Conservation (phyloP, 2,888 invertebrate genomes). For the Azorinus chamasolen region DNA sequence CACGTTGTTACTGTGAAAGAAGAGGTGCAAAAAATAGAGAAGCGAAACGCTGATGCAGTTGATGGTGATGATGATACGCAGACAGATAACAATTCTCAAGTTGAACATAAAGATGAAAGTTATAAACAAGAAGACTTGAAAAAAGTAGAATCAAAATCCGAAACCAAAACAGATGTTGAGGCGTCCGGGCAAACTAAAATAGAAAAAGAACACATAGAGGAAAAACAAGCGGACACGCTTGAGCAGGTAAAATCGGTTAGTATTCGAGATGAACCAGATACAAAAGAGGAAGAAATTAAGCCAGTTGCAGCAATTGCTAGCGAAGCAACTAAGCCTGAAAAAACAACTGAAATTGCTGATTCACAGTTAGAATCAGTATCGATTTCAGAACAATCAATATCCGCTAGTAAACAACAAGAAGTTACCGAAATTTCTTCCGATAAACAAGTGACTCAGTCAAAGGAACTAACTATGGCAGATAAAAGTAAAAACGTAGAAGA, state of each 20-base stretch:
- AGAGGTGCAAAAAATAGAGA: slow-evolving; percentile 52
- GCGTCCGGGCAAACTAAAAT: slow-evolving; percentile 5
- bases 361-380: no score
- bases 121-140: background rate
- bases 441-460: no score
- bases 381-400: no score
- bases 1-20: slow-evolving; percentile 51
- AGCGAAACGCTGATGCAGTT: slow-evolving; percentile 21
- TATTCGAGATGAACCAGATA: background rate
- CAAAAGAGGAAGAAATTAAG: slow-evolving; percentile 10
- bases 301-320: background rate
- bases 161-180: background rate
- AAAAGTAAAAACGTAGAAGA: background rate
- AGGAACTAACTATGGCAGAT: background rate
- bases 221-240: no score
- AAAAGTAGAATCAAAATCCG: slow-evolving; percentile 8
- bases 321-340: background rate
- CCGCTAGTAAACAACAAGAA: no score
- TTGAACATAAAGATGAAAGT: slow-evolving; percentile 11
- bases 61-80: slow-evolving; percentile 8
- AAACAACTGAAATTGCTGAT: background rate
- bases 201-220: background rate
- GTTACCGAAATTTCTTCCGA: background rate
- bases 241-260: no score
- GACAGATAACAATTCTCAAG: background rate